Conservation (phyloP, 2,888 invertebrate species). For the Hydropsyche betteni region DNA sequence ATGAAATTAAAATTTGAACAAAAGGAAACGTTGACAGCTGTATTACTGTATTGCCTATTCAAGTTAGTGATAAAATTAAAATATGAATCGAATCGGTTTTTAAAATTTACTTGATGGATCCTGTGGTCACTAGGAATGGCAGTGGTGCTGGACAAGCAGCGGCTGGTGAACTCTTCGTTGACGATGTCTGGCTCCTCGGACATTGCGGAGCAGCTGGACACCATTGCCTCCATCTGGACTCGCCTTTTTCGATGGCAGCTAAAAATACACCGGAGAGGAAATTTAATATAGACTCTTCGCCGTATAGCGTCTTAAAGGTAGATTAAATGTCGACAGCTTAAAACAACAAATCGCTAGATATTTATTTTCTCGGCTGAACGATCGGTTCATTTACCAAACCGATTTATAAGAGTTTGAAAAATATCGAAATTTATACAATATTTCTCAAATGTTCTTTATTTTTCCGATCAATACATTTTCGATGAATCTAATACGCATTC, state of each 20-base stretch:
- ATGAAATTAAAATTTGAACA: too few species aligned
- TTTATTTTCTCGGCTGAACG: too few species aligned
- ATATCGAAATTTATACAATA: too few species aligned
- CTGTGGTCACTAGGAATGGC: conserved; percentile 78
- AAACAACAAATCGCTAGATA: neutral
- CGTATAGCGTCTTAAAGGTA: neutral
- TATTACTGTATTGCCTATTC: too few species aligned
- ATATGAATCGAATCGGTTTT: too few species aligned
- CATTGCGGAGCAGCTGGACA: conserved; percentile 72
- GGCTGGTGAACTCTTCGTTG: conserved; percentile 72
- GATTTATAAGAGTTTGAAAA: too few species aligned
- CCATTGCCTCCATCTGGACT: conserved; percentile 55
- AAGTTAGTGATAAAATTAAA: too few species aligned
- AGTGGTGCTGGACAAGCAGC: conserved; percentile 80
- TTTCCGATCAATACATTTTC: too few species aligned
- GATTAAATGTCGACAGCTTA: neutral
- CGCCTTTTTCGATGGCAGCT: conserved; percentile 59
- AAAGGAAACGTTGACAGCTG: too few species aligned
- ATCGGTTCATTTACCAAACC: too few species aligned
- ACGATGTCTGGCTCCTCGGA: conserved; percentile 76
- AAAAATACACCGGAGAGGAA: conserved; percentile 51
- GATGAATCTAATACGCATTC: too few species aligned
- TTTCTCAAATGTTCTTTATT: too few species aligned
- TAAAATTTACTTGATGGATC: conserved; percentile 70
- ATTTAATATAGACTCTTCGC: conserved; percentile 1